phyloP scores from a whole-genome alignment of 1,140 invertebrate genomes.

The Lanistes nyassanus region DNA sequence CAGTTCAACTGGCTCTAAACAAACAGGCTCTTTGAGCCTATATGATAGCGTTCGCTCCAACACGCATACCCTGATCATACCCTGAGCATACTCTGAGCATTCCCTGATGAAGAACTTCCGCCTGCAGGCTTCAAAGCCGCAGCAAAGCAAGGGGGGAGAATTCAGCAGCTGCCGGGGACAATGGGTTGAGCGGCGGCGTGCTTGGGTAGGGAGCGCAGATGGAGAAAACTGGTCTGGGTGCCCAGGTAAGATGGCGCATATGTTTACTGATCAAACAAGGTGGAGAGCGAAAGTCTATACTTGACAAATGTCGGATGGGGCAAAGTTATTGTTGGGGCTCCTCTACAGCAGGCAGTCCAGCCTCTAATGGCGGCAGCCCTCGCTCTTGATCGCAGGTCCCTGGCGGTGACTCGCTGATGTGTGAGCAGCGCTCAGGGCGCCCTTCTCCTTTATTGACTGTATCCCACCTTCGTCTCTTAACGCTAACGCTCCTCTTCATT shows the following conservation, averaged over 20 bases:
- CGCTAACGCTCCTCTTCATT: not conserved
- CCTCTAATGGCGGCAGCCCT: not conserved
- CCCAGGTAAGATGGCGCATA: slow-evolving; percentile 8
- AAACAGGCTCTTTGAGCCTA: no score
- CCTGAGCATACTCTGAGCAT: no score
- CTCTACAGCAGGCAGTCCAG: not conserved
- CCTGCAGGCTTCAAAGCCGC: not conserved
- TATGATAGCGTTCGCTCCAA: no score
- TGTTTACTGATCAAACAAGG: slow-evolving; percentile 8
- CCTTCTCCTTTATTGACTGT: not conserved
- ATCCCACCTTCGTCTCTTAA: not conserved
- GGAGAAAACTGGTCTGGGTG: not conserved
- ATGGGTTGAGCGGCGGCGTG: not conserved
- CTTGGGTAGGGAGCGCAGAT: slow-evolving; percentile 13
- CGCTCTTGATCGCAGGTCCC: not conserved
- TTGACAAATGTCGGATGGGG: slow-evolving; percentile 13
- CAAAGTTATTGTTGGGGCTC: slow-evolving; percentile 9
- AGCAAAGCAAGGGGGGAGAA: not conserved
- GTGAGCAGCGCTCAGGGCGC: not conserved
- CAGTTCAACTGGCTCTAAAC: no score
- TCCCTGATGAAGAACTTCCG: not conserved
- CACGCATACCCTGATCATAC: no score
- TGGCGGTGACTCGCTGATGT: no score
- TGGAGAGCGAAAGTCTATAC: slow-evolving; percentile 17
- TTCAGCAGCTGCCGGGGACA: not conserved